Base-by-base conservation (phyloP, 1,140 invertebrate genomes). In the Ostrea denselamellosa region DNA sequence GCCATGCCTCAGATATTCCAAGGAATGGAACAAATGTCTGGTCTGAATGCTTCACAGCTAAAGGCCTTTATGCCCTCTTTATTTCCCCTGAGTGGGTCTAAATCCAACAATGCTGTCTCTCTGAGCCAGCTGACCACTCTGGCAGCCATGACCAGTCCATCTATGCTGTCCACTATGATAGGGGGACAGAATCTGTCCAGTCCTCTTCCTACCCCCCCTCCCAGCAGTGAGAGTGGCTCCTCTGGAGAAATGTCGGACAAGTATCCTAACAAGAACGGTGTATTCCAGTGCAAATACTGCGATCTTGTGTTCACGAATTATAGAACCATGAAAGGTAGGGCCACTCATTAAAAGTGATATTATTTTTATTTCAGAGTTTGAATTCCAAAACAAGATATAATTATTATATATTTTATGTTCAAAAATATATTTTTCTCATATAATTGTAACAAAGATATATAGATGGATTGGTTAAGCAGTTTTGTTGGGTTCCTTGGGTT, bases 231-330 rank as follows among this genome's bases (percentile, higher is more conserved):
- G 28, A 89, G 83, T 83, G 89, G 89, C 8, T 87, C 86, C 8
- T 87, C 84, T 19, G 89, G 83, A 12, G 89, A 89, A 28, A 84
- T 88, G 85, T 53, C 62, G 19, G 87, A 85, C 58, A 85, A 81
- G 44, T 77, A 81, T 97, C 97, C 0, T 97, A 98, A 82, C 14
- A 86, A 83, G 28, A 89, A 88, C 54, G 87, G 68, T 52, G 54
- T 86, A 93, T 98, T 98, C 92, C 97, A 98, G 0, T 99, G 98
- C 93, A 96, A 97, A 88, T 95, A 98, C 8, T 99, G 98, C 94
- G 96, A 96, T 0, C 96, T 97, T 0, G 96, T 98, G 3, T 98
- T 98, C 91, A 97, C 97, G 0, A 98, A 98, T 93, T 95, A 98
- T n/a, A 96, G 98, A 90, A 89, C 93, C 88, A 85, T 94, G 14